Conservation (phyloP, 1,140 invertebrate genomes). For the Drosophila sechellia region DNA sequence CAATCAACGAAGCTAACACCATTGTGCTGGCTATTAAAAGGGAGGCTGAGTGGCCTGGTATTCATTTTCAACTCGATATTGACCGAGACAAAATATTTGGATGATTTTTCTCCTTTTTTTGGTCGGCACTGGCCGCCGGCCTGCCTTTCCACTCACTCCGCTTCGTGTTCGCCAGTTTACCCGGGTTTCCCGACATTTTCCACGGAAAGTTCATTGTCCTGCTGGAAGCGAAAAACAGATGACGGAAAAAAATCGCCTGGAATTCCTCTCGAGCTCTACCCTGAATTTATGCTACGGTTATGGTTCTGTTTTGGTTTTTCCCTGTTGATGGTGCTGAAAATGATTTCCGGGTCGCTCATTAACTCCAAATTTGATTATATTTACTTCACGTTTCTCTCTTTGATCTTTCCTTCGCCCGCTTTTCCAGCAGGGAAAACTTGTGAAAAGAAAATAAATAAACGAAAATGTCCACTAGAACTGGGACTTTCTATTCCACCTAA, state of each 20-base stretch:
- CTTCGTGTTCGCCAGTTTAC: neutral
- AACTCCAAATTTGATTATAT: slow-evolving; percentile 73
- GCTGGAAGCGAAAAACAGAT: slow-evolving; percentile 11
- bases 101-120: slow-evolving; percentile 19
- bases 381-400: slow-evolving; percentile 37
- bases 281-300: slow-evolving; percentile 29
- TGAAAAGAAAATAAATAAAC: neutral
- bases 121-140: slow-evolving; percentile 3
- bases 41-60: slow-evolving; percentile 24
- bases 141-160: neutral
- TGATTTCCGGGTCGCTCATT: slow-evolving; percentile 71
- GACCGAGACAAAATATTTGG: slow-evolving; percentile 44
- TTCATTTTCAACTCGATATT: slow-evolving; percentile 49
- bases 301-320: slow-evolving; percentile 37
- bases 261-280: slow-evolving; percentile 1
- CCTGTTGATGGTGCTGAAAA: slow-evolving; percentile 49
- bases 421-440: neutral
- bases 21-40: slow-evolving; percentile 31
- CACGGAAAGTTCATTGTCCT: slow-evolving; percentile 39
- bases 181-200: slow-evolving; percentile 5
- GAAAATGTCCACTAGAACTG: slow-evolving; percentile 1
- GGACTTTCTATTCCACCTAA: neutral
- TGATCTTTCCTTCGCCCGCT: neutral
- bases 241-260: slow-evolving; percentile 16
- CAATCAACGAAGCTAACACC: slow-evolving; percentile 38